Percentiles rank a stretch among this genome's conserved stretches.
phyloP scores from a whole-genome alignment of 2,113 vertebrate genomes.

The Aphyosemion australe region DNA sequence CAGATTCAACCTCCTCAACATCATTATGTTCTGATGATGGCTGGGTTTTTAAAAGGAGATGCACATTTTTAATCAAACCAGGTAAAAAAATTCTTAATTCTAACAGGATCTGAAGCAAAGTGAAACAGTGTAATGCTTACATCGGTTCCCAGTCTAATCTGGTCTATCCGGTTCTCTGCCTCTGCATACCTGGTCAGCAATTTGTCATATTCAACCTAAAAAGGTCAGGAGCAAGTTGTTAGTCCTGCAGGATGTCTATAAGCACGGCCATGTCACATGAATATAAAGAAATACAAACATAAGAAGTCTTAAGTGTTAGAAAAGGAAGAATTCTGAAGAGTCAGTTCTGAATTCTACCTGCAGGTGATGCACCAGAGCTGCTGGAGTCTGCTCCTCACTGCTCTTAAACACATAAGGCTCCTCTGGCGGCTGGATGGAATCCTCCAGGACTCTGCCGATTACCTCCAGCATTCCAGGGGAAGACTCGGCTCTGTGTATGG shows the following conservation, averaged over 20 bases:
- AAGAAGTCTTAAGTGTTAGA: neutral
- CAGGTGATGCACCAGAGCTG: conserved; percentile 62
- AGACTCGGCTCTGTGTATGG: conserved; percentile 65
- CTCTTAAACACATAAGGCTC: conserved; percentile 58
- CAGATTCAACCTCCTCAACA: conserved; percentile 21
- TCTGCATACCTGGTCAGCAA: conserved; percentile 72
- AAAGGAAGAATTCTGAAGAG: neutral
- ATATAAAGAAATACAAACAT: neutral
- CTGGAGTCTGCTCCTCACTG: conserved; percentile 40
- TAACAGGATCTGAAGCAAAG: neutral
- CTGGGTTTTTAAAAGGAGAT: conserved; percentile 48
- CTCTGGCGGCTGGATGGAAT: conserved; percentile 61
- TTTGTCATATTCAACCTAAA: conserved; percentile 78
- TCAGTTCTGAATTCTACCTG: conserved; percentile 77
- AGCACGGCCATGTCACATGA: neutral
- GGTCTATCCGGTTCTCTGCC: conserved; percentile 70
- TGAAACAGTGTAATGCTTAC: conserved; percentile 47
- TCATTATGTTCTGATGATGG: conserved; percentile 38
- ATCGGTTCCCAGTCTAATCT: conserved; percentile 68
- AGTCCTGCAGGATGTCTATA: neutral
- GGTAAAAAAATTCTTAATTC: neutral
- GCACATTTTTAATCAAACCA: neutral
- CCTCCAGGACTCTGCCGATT: conserved; percentile 78
- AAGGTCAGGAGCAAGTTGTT: conserved; percentile 7
- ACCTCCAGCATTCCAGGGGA: conserved; percentile 73